These are phyloP conservation scores for Coturnix japonica DNA, from an alignment of 2,113 vertebrate species.

Conservation along the genomic window DNA sequence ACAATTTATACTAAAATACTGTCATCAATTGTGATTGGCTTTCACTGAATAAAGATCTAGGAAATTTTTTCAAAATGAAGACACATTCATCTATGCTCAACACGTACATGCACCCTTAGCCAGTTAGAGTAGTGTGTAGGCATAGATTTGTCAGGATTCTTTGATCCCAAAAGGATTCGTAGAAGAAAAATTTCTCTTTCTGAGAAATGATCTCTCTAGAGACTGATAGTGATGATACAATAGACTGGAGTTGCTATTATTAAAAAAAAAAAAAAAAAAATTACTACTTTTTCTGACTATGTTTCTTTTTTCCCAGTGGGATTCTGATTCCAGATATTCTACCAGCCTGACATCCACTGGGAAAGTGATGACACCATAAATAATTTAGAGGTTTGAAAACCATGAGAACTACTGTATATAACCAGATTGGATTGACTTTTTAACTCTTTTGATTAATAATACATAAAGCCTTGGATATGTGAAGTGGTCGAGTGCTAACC, in stretches of 20 bases:
- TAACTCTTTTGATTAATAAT: slow-evolving; percentile 85
- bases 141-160: slow-evolving; percentile 24
- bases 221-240: slow-evolving; percentile 53
- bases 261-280: slow-evolving; percentile 67
- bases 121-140: slow-evolving; percentile 10
- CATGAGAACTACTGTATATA: slow-evolving; percentile 78
- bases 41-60: background rate
- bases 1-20: background rate
- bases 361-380: slow-evolving; percentile 80
- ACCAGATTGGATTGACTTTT: slow-evolving; percentile 85
- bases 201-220: slow-evolving; percentile 51
- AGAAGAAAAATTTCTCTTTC: slow-evolving; percentile 57
- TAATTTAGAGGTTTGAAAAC: slow-evolving; percentile 84
- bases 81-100: background rate
- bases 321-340: slow-evolving; percentile 76
- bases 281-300: slow-evolving; percentile 50
- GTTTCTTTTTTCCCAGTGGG: slow-evolving; percentile 70
- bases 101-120: background rate
- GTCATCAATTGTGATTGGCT: background rate
- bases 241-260: slow-evolving; percentile 69
- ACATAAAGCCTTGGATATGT: slow-evolving; percentile 72
- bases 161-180: slow-evolving; percentile 54
- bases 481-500: slow-evolving; percentile 76
- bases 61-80: background rate
- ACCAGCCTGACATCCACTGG: slow-evolving; percentile 75